These are phyloP conservation scores for Micoletzkya japonica DNA, from an alignment of 2,888 invertebrate species.

Conservation along the genomic window DNA sequence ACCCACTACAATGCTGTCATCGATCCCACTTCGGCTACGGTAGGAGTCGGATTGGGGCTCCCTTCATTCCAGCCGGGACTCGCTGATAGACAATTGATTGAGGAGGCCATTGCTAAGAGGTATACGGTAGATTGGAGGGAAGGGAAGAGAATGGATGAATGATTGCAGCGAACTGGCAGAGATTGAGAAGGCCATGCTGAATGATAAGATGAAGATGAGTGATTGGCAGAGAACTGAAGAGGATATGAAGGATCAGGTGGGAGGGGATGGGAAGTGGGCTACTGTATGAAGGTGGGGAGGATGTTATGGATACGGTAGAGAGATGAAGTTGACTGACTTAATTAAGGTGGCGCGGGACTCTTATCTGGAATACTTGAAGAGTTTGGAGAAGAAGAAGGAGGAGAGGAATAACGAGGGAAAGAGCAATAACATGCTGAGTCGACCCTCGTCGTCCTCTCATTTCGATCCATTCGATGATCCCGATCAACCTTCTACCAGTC, in stretches of 20 bases:
- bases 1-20: conserved; percentile 86
- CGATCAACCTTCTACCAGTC: conserved; percentile 1
- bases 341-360: conserved; percentile 46
- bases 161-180: conserved; percentile 23
- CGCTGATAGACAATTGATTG: conserved; percentile 53
- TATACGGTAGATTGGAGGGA: too few relatives aligned
- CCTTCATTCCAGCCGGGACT: conserved; percentile 67
- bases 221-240: conserved; percentile 90
- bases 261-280: background rate
- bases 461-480: conserved; percentile 30
- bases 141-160: too few relatives aligned
- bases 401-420: too few relatives aligned
- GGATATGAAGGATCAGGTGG: conserved; percentile 70
- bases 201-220: conserved; percentile 84
- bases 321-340: background rate
- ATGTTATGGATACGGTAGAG: too few relatives aligned
- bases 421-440: conserved; percentile 4
- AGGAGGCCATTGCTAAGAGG: conserved; percentile 44
- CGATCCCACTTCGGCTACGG: conserved; percentile 77
- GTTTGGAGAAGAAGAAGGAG: conserved; percentile 27
- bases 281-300: conserved; percentile 31
- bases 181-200: conserved; percentile 72
- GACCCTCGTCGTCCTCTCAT: conserved; percentile 27
- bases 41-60: conserved; percentile 82
- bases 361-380: conserved; percentile 43